Evolutionary conservation across 2,888 invertebrate genomes (phyloP).

Genomic region (Lasioglossum pauxillum): DNA sequence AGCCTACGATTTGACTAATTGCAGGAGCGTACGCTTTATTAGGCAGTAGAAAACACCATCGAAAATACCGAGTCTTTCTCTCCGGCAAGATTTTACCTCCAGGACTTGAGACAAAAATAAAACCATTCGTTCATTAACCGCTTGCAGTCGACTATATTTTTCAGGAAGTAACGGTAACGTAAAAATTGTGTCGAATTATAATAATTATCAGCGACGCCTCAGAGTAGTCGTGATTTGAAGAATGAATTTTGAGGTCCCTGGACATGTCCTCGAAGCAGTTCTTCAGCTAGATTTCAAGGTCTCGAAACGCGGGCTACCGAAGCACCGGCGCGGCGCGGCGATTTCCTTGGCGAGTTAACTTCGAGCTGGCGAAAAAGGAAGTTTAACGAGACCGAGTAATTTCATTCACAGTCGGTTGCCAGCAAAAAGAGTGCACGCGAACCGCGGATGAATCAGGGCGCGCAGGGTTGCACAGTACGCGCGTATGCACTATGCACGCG

Average conservation of each 20-base stretch:
- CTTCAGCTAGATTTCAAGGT: background rate
- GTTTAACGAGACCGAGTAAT: constrained; percentile 50
- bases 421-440: constrained; percentile 22
- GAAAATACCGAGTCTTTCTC: background rate
- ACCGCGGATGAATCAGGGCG: constrained; percentile 37
- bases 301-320: background rate
- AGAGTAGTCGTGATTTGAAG: no score
- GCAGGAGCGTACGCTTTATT: background rate
- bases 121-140: background rate
- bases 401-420: constrained; percentile 52
- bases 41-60: background rate
- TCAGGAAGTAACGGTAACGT: background rate
- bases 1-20: background rate
- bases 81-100: background rate
- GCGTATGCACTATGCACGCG: constrained; percentile 29
- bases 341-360: constrained; percentile 4
- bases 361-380: constrained; percentile 22
- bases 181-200: background rate
- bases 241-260: background rate
- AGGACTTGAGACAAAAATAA: background rate
- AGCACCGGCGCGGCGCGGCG: background rate
- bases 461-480: constrained; percentile 13
- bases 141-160: background rate
- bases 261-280: background rate
- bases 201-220: no score